Conservation (phyloP, 2,113 vertebrate genomes). For the Elachura formosa region DNA sequence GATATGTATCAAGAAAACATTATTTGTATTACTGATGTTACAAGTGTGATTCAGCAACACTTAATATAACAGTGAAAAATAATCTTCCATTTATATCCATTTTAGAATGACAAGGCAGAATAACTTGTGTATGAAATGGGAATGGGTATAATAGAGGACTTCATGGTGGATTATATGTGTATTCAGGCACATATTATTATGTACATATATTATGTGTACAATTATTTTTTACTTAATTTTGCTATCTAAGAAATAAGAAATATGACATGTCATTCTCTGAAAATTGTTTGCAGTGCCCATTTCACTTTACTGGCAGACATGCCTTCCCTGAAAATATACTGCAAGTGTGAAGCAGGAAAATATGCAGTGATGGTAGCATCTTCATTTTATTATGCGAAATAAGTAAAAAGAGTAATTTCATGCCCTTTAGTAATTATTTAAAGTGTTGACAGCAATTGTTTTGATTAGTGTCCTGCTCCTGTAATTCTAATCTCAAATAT, state of each 20-base stretch:
- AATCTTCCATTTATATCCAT: not conserved
- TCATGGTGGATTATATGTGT: not conserved
- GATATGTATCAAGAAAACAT: not conserved
- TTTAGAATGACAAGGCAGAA: not conserved
- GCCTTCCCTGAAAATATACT: not conserved
- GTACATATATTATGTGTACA: too few species aligned
- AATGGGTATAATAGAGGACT: not conserved
- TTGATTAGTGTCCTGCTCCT: not conserved
- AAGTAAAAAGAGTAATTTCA: not conserved
- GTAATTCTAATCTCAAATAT: not conserved
- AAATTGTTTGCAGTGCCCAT: not conserved
- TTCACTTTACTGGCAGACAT: not conserved
- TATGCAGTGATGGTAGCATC: not conserved
- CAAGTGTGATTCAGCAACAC: not conserved
- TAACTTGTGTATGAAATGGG: not conserved
- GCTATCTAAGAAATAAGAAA: not conserved
- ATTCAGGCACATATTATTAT: too few species aligned
- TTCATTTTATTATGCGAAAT: not conserved
- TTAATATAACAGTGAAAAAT: not conserved
- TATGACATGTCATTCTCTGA: not conserved
- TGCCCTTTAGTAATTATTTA: not conserved
- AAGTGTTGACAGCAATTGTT: not conserved
- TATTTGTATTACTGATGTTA: not conserved
- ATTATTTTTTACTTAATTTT: not conserved
- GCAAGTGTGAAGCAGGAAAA: not conserved